Evolutionary conservation across 2,797 vertebrate genomes (phyloP), one percentile per base, ranked within the genome.

Genomic region (Numenius phaeopus): DNA sequence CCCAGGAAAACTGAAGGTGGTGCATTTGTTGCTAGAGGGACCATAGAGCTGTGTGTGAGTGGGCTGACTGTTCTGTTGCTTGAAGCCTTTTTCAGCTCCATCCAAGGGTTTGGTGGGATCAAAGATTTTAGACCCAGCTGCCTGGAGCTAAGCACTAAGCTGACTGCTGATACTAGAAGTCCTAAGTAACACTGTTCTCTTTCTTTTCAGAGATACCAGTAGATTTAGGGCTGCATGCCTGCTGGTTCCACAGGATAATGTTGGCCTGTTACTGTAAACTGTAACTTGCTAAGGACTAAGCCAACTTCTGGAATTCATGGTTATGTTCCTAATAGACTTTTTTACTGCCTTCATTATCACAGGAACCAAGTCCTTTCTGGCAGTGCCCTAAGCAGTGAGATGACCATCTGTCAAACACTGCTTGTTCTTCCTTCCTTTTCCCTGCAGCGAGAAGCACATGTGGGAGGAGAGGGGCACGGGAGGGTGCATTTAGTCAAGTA

Each of bases 281-380:
- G 12, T 73, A 77, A 42, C 69, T 96, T 57, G 64, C 78, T 94
- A 87, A 94, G 64, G 67, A 93, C 20, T 67, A 46, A 50, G 39
- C 42, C 50, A 73, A 15, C 57, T 87, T 87, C 49, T 79, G 67
- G 86, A 83, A 62, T 84, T 85, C 70, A 24, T 7, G 5, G 71
- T 84, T 87, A 50, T 70, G 39, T 66, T 82, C 62, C 89, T 58
- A 44, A 42, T 19, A 75, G 78, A 71, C 47, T 66, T 87, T 93
- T 93, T 66, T 59, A 73, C 73, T 82, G 86, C 71, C 83, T 94
- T 94, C 77, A 37, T 93, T 95, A 95, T 93, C 87, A 87, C 16
- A 87, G 89, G 90, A 95, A 89, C 87, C 70, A 82, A 55, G 66
- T 88, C 57, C 86, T 71, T 55, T 84, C 66, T 80, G 90, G 86